Evolutionary conservation across 2,797 vertebrate genomes (phyloP).

Genomic region (Cygnus olor): DNA sequence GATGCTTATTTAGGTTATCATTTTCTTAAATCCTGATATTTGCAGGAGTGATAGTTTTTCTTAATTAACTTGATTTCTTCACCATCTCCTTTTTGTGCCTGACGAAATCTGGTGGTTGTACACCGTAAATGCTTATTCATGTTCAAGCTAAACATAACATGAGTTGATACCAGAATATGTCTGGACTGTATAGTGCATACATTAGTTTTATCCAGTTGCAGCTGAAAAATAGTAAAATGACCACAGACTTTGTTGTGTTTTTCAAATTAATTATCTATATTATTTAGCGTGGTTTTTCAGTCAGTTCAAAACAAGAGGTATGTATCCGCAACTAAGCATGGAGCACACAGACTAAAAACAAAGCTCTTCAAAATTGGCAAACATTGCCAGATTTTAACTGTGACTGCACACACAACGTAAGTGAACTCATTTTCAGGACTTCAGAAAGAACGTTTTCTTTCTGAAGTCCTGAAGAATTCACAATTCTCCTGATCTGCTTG

Average conservation of each 20-base stretch:
- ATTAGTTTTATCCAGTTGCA: neutral
- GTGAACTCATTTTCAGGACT: neutral
- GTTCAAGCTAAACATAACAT: neutral
- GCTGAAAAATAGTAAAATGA: neutral
- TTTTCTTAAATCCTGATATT: neutral
- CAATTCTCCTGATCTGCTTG: slow-evolving; percentile 26
- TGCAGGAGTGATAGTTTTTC: neutral
- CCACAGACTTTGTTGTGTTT: neutral
- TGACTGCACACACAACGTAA: neutral
- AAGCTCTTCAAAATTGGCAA: neutral
- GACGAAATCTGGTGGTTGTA: neutral
- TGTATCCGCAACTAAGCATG: neutral
- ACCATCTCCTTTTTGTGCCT: neutral
- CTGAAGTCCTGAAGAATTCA: slow-evolving; percentile 9
- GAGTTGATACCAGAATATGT: neutral
- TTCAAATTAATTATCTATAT: neutral
- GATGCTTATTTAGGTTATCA: neutral
- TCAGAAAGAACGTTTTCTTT: neutral
- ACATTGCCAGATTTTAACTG: neutral
- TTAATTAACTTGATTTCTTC: neutral
- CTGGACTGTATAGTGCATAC: neutral
- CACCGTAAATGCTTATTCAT: neutral
- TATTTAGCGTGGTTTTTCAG: neutral
- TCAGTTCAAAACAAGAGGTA: neutral
- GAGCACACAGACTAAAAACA: neutral